Base-by-base conservation (phyloP, 2,888 invertebrate species). In the Diarsia brunnea region DNA sequence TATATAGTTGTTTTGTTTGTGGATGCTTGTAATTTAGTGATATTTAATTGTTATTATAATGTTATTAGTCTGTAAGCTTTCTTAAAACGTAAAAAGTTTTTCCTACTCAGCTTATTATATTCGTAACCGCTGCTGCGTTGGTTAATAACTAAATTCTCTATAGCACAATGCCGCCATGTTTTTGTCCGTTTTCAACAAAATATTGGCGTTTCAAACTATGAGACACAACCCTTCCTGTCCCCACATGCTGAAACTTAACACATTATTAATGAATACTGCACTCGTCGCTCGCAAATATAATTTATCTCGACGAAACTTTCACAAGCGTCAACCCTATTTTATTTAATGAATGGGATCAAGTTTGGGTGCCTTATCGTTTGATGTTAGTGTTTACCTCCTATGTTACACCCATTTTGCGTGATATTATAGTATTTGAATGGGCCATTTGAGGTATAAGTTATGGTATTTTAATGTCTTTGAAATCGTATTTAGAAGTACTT, bases 321-420 rank as follows among this genome's bases (percentile, higher is more conserved):
- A 76, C 75, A 91, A 91, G 86, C 91, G 93, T 93, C 92, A 92
- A 93, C 93, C 93, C 92, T 92, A 90, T 91, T 92, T 92, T 81
- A 90, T 90, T 86, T 90, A 91, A 91, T 90, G 78, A 89, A 90
- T 89, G 84, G 84, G 84, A 89, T 89, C 81, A 88, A 87, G 83
- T 87, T 88, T 76, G 72, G 73, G 77, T 49, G 67, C 68, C 73
- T 77, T 81, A 84, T 85, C 81, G 74, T 89, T 84, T 79, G 68
- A 82, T 82, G 72, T 84, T 86, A 84, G 80, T 78, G 81, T 78
- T 73, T 73, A 77, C 74, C 64, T 60, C 72, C 75, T 31, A 1
- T 19, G 70, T 84, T 83, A 43, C 67, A 31, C 61, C 45, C 38
- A 67, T 79, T 73, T 80, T 81, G 76, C 76, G 65, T 81, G 71